Evolutionary conservation across 1,140 invertebrate species (phyloP), one percentile per base, ranked within the genome.

Genomic region (Heterodera schachtii): DNA sequence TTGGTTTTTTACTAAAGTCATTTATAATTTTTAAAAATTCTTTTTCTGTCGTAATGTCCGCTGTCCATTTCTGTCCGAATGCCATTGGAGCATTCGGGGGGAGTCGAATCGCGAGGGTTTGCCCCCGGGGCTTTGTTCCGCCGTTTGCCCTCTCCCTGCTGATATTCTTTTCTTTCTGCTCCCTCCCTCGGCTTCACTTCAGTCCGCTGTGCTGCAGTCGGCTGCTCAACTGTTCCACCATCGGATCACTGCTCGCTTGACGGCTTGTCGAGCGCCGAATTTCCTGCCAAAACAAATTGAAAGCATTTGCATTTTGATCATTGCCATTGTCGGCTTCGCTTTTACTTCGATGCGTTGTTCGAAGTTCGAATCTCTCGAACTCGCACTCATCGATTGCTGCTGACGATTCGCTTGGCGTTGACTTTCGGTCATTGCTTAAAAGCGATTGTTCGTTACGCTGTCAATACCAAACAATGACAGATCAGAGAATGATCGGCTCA

Each of bases 341-440:
- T 31, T n/a, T 43, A 78, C 76, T 64, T 86, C 75, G 21, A 88
- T 78, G 80, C 86, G 86, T 41, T 84, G 82, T 11, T 85, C 81
- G 47, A 74, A 79, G 46, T 82, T 49, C 8, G 81, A 73, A 75
- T 88, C 87, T 75, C 82, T 81, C 0, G 82, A 69, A 75, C 80
- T 87, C 7, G 73, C 73, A 8, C 43, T 64, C 47, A 84, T 60
- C 41, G 85, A 80, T 9, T 87, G 80, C 3, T 85, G 49, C 44
- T 87, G 81, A 47, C 79, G 82, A 71, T 88, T 88, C 8, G 87
- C 87, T 81, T 88, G 83, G 5, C 84, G 80, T 80, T 89, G 87
- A 60, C 75, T 82, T 46, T 75, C 57, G n/a, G 87, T 88, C 80
- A 88, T 74, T 41, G 84, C 86, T 87, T 73, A 70, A 89, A 86